Conservation (phyloP, 2,113 vertebrate species). For the Sphyrna mokarran region DNA sequence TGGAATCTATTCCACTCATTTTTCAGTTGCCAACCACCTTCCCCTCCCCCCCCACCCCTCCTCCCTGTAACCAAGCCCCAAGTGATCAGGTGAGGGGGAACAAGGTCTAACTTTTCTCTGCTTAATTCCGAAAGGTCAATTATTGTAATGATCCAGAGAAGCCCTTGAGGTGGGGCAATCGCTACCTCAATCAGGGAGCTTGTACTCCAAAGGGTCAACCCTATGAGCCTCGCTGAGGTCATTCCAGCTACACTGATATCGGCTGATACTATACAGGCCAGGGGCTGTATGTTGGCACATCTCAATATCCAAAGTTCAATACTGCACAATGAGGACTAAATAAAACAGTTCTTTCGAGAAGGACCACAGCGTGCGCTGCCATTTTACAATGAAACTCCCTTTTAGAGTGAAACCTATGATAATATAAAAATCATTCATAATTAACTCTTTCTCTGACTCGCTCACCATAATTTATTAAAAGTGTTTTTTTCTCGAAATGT, state of each 20-base stretch:
- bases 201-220: no score
- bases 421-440: neutral
- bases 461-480: neutral
- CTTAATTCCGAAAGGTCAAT: neutral
- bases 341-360: neutral
- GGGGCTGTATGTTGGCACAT: neutral
- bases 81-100: no score
- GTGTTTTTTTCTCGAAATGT: neutral
- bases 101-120: neutral
- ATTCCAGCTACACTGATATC: neutral
- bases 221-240: no score
- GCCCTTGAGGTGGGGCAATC: no score
- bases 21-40: neutral
- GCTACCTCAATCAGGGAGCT: no score
- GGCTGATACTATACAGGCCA: neutral
- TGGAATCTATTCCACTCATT: neutral
- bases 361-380: neutral
- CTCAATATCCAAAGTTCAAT: neutral
- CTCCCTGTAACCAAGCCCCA: no score
- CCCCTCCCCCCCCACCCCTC: no score
- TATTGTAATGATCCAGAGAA: neutral
- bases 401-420: neutral
- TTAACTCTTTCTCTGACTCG: neutral
- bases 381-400: neutral
- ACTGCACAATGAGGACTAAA: neutral